Evolutionary conservation across 2,113 vertebrate species (phyloP).

Genomic region (Dascyllus trimaculatus): DNA sequence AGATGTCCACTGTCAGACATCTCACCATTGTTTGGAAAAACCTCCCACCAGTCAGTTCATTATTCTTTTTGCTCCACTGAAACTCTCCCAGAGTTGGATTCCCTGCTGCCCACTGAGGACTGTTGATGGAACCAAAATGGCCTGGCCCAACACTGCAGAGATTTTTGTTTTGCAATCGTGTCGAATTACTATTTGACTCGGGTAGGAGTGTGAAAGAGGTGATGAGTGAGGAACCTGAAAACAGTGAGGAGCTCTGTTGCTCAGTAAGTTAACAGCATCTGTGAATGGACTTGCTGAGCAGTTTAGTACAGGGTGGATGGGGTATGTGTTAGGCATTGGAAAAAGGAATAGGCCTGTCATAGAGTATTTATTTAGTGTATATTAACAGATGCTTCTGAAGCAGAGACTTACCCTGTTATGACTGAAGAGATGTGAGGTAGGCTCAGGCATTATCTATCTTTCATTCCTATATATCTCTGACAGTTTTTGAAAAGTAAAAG

Average conservation of each 20-base stretch:
- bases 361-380: neutral
- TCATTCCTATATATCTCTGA: too few species aligned
- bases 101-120: constrained; percentile 39
- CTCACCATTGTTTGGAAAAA: constrained; percentile 52
- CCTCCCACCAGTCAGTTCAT: constrained; percentile 57
- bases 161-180: constrained; percentile 54
- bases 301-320: neutral
- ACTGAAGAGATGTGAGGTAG: neutral
- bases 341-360: neutral
- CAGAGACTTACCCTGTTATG: neutral
- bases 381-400: neutral
- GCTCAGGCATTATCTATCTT: too few species aligned
- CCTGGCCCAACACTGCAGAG: constrained; percentile 23
- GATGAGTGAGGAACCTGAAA: constrained; percentile 31
- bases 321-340: too few species aligned
- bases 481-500: too few species aligned
- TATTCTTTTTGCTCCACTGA: constrained; percentile 49
- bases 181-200: constrained; percentile 53
- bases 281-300: constrained; percentile 17
- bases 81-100: constrained; percentile 61
- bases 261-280: neutral
- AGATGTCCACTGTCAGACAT: constrained; percentile 52
- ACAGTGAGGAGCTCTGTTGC: constrained; percentile 58
- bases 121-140: constrained; percentile 51
- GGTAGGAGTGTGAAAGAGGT: constrained; percentile 35